These are phyloP conservation scores for Netelia fuscicornis DNA, from an alignment of 2,888 invertebrate species.

Conservation along the genomic window DNA sequence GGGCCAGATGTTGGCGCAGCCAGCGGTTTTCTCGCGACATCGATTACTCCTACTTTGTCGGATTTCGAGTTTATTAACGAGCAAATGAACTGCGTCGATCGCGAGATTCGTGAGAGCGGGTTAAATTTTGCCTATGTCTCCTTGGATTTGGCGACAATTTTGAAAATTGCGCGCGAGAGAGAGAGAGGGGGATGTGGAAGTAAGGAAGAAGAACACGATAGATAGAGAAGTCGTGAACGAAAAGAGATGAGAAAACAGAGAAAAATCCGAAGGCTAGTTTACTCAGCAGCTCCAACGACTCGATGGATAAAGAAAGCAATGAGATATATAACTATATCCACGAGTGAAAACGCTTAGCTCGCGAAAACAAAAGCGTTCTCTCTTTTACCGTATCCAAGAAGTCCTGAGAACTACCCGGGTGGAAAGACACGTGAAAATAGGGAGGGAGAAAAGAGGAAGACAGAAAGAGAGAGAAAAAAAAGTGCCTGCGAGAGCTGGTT, in stretches of 20 bases:
- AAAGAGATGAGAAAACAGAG: constrained; percentile 47
- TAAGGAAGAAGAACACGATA: constrained; percentile 5
- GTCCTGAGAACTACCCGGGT: constrained; percentile 51
- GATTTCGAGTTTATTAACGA: constrained; percentile 45
- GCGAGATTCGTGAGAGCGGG: neutral
- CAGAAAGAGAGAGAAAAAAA: neutral
- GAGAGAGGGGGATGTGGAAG: neutral
- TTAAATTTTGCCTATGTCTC: neutral
- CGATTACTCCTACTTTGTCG: constrained; percentile 19
- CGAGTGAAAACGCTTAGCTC: constrained; percentile 51
- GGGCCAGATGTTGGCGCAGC: constrained; percentile 42
- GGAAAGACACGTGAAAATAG: constrained; percentile 54
- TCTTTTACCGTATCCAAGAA: constrained; percentile 32
- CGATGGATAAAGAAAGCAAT: constrained; percentile 8
- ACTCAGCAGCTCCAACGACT: constrained; percentile 31
- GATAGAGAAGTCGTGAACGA: neutral
- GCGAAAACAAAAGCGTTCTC: constrained; percentile 54
- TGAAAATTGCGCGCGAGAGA: neutral
- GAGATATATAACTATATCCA: neutral
- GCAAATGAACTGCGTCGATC: neutral
- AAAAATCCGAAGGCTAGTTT: constrained; percentile 37
- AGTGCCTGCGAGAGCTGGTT: constrained; percentile 22
- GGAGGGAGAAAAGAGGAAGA: neutral
- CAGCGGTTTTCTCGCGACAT: constrained; percentile 24
- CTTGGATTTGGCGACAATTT: neutral